Conservation (phyloP, 2,113 vertebrate genomes). For the Muntiacus reevesi region DNA sequence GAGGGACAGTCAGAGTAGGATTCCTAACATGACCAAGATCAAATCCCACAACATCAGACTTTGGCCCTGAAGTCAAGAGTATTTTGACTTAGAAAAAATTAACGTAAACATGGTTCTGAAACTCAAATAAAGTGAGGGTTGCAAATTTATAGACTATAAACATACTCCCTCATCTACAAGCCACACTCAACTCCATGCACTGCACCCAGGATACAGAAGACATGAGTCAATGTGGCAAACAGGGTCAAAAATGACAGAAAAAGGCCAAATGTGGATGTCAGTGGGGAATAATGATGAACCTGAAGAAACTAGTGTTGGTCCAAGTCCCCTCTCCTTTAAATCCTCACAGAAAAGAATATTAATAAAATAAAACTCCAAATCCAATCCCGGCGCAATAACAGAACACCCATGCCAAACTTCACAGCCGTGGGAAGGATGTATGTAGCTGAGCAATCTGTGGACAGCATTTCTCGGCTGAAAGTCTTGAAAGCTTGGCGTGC, state of each 20-base stretch:
- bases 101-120: not conserved
- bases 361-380: conserved; percentile 62
- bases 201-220: not conserved
- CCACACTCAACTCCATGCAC: not conserved
- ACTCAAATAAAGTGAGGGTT: not conserved
- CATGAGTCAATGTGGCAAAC: not conserved
- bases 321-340: not conserved
- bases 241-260: conserved; percentile 26
- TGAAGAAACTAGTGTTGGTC: not conserved
- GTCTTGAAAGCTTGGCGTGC: conserved; percentile 37
- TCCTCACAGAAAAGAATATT: conserved; percentile 64
- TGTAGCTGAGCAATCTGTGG: conserved; percentile 47
- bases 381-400: conserved; percentile 50
- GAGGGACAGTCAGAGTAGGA: not conserved
- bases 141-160: not conserved
- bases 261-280: not conserved
- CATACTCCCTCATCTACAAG: not conserved
- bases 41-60: not conserved
- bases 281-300: not conserved
- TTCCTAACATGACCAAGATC: not conserved
- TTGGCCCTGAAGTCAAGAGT: not conserved
- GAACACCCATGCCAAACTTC: conserved; percentile 47
- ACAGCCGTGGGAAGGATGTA: not conserved
- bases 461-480: conserved; percentile 35
- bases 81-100: conserved; percentile 12